phyloP scores from a whole-genome alignment of 2,888 invertebrate species.

The Parapristionchus giblindavisi region DNA sequence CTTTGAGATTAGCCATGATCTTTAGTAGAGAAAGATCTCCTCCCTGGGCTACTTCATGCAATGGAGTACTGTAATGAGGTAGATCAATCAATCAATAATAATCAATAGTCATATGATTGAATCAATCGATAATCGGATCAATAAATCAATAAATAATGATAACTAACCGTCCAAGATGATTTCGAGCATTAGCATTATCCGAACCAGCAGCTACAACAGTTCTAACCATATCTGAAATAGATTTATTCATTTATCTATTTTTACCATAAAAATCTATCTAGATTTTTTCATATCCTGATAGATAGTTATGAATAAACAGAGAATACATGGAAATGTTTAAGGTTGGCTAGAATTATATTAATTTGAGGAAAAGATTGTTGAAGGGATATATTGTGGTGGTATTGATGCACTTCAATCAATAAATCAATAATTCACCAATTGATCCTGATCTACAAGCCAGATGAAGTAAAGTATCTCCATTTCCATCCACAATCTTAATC shows the following conservation, averaged over 20 bases:
- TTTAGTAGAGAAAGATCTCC: slow-evolving; percentile 94
- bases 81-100: no score
- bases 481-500: slow-evolving; percentile 74
- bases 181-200: slow-evolving; percentile 88
- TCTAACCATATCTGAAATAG: slow-evolving; percentile 50
- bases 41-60: slow-evolving; percentile 93
- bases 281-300: neutral
- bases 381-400: no score
- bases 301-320: no score
- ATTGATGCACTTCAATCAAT: no score
- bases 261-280: neutral
- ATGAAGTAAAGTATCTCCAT: slow-evolving; percentile 92
- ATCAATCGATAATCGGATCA: neutral
- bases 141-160: neutral
- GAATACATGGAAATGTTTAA: no score
- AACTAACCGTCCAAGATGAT: slow-evolving; percentile 74
- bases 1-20: slow-evolving; percentile 91
- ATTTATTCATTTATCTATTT: neutral
- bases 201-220: slow-evolving; percentile 74
- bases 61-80: slow-evolving; percentile 79
- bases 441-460: slow-evolving; percentile 81
- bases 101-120: neutral
- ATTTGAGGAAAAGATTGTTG: no score
- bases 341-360: no score
- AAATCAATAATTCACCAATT: slow-evolving; percentile 77